These are phyloP conservation scores for Microctenopoma steveboyesi DNA, from an alignment of 2,797 vertebrate genomes.

Conservation along the genomic window DNA sequence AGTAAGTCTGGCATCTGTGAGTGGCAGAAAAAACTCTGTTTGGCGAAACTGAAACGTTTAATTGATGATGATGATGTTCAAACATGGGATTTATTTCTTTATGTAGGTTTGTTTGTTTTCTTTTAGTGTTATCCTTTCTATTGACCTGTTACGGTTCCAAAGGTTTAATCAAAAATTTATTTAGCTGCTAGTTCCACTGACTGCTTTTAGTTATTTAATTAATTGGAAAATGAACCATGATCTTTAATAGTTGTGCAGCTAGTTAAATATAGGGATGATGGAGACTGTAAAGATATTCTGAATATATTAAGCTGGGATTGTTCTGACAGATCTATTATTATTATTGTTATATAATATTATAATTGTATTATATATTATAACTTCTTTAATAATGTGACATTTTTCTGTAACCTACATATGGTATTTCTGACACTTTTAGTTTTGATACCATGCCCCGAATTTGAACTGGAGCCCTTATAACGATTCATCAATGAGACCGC, in stretches of 20 bases:
- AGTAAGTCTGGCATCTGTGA: slow-evolving; percentile 30
- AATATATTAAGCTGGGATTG: too few relatives aligned
- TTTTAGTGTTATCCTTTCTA: slow-evolving; percentile 4
- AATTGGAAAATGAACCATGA: too few relatives aligned
- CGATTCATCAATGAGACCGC: background rate
- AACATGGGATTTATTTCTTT: slow-evolving; percentile 1
- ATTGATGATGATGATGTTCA: slow-evolving; percentile 1
- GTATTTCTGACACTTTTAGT: background rate
- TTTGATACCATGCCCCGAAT: background rate
- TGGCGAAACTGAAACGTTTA: slow-evolving; percentile 12
- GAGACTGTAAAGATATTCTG: background rate
- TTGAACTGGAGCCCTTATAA: background rate
- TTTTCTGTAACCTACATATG: too few relatives aligned
- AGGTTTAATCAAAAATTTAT: too few relatives aligned
- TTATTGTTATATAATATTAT: too few relatives aligned
- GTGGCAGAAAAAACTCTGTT: slow-evolving; percentile 37
- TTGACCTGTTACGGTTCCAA: background rate
- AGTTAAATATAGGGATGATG: background rate
- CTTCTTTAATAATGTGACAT: too few relatives aligned
- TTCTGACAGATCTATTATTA: too few relatives aligned
- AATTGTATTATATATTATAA: too few relatives aligned
- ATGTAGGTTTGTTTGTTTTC: slow-evolving; percentile 3
- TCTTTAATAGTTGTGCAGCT: too few relatives aligned
- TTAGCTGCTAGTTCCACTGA: background rate
- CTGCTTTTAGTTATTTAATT: background rate